These are phyloP conservation scores for Noctua pronuba DNA, from an alignment of 2,888 invertebrate species.

Conservation along the genomic window DNA sequence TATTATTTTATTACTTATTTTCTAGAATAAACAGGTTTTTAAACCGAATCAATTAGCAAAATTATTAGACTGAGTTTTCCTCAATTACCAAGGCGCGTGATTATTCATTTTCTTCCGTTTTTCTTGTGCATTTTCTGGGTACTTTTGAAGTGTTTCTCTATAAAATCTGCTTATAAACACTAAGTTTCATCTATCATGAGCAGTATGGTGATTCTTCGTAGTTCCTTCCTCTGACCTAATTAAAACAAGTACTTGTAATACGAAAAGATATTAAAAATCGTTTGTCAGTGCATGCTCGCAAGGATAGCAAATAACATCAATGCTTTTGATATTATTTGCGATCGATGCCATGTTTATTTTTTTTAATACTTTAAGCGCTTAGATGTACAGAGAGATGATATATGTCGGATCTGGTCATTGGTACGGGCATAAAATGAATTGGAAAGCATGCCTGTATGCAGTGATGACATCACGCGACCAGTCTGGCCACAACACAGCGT, in stretches of 20 bases:
- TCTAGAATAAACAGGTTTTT: not conserved
- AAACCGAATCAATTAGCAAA: conserved; percentile 16
- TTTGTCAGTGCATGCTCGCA: too few species aligned
- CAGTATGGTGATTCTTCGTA: not conserved
- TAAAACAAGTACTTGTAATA: not conserved
- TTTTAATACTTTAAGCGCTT: not conserved
- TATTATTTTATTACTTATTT: too few species aligned
- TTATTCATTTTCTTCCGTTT: conserved; percentile 15
- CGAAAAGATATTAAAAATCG: not conserved
- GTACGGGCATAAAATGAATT: too few species aligned
- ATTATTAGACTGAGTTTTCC: not conserved
- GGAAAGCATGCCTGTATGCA: too few species aligned
- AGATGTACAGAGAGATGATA: not conserved
- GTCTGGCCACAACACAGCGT: too few species aligned
- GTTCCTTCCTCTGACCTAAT: not conserved
- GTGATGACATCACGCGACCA: too few species aligned
- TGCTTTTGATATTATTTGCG: not conserved
- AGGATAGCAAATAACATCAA: not conserved
- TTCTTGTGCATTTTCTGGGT: not conserved
- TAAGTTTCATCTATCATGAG: not conserved
- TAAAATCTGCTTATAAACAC: not conserved
- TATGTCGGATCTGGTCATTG: too few species aligned
- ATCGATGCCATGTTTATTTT: not conserved
- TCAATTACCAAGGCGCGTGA: not conserved
- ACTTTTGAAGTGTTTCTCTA: not conserved